These are phyloP conservation scores for Eutolmus rufibarbis DNA, from an alignment of 2,888 invertebrate genomes.

Conservation along the genomic window DNA sequence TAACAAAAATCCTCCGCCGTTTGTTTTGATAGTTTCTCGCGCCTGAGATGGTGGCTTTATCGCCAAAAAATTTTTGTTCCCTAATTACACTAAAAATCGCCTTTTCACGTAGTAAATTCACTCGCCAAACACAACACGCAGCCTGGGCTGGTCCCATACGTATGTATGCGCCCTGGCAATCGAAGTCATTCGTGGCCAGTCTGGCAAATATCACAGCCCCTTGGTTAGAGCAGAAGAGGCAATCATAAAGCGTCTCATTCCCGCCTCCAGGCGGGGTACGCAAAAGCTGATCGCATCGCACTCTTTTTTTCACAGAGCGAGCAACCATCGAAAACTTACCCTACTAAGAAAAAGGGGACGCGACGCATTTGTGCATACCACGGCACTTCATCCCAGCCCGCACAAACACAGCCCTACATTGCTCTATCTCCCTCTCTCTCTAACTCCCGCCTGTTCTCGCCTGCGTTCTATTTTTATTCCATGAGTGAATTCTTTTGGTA, in stretches of 20 bases:
- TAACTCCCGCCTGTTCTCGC: background rate
- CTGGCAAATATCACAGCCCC: conserved; percentile 45
- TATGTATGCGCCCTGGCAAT: conserved; percentile 44
- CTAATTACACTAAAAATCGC: conserved; percentile 29
- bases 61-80: background rate
- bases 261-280: background rate
- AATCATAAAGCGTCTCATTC: background rate
- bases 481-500: background rate
- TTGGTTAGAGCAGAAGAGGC: conserved; percentile 8
- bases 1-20: background rate
- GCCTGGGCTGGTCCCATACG: conserved; percentile 48
- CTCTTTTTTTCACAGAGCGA: background rate
- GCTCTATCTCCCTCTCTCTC: background rate
- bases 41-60: background rate
- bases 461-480: conserved; percentile 2
- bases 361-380: conserved; percentile 33
- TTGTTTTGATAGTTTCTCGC: conserved; percentile 16
- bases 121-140: conserved; percentile 46
- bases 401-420: background rate
- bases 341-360: conserved; percentile 44
- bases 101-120: conserved; percentile 32
- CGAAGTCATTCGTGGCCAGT: conserved; percentile 35
- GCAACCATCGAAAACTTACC: background rate
- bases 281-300: background rate
- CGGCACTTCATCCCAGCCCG: conserved; percentile 17